A percentile compares a stretch with the other conserved stretches of the same genome.
These are phyloP conservation scores for Channa maculata DNA, from an alignment of 2,113 vertebrate species.

Conservation along the genomic window DNA sequence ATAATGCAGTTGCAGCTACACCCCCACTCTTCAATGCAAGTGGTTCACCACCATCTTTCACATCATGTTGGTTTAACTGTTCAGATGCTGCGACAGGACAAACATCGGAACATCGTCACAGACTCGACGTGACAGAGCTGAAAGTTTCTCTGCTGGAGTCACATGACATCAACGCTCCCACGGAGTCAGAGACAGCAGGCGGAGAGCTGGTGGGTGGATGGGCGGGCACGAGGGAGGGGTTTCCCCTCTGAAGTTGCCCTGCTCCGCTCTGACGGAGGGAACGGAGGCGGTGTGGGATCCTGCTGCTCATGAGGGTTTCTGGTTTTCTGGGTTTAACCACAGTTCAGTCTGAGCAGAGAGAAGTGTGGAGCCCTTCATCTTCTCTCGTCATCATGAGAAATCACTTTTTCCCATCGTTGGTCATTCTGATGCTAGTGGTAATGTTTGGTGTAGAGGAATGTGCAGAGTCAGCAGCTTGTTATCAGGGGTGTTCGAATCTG, in stretches of 20 bases:
- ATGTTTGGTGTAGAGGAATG: not conserved
- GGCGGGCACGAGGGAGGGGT: constrained; percentile 1
- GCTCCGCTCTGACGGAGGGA: not conserved
- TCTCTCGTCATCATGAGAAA: not conserved
- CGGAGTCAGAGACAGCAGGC: not conserved
- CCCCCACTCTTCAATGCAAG: no score
- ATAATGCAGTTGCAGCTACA: no score
- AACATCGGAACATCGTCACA: not conserved
- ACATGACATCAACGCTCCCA: constrained; percentile 31
- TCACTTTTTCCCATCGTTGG: not conserved
- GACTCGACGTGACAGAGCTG: not conserved
- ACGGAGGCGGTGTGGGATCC: not conserved
- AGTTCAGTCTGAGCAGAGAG: constrained; percentile 3
- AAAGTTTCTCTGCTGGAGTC: not conserved
- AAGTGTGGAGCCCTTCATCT: not conserved
- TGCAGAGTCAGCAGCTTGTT: not conserved
- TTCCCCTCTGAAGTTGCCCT: constrained; percentile 24
- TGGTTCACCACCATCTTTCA: no score
- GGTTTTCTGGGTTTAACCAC: constrained; percentile 36
- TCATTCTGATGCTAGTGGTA: accelerated
- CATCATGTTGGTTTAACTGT: no score
- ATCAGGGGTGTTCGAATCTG: not conserved
- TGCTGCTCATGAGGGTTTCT: constrained; percentile 10
- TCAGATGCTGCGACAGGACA: not conserved
- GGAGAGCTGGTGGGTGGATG: no score